Evolutionary conservation across 2,113 vertebrate genomes (phyloP), one percentile per base, ranked within the genome.

Genomic region (Electrona antarctica): DNA sequence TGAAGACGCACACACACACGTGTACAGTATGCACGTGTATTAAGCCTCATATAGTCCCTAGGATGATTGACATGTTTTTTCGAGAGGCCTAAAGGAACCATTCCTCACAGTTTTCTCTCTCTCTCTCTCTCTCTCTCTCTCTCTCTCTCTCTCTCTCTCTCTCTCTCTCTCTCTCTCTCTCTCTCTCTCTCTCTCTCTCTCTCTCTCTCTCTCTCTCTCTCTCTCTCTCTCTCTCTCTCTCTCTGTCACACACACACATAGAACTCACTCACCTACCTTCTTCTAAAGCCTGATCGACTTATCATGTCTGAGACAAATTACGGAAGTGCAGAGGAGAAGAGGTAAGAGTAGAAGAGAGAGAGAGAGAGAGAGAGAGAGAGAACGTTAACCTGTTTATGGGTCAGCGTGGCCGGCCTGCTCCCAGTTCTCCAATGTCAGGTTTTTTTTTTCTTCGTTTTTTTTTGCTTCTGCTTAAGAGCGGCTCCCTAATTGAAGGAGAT

Each of bases 271-370:
- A 82, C 80, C 84, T 80, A 58, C 81, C 21, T 21, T 21, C 21
- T 21, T 21, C 21, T 21, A 21, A 21, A 60, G 49, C 60, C 73
- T 90, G 90, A 93, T 93, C 86, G 76, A 67, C 82, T 92, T 92
- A 92, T 92, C 87, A 73, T 86, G 67, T 68, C 60, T 89, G 82
- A 81, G 77, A 91, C 88, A 93, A 94, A 93, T 93, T 93, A 83
- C 78, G 80, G 87, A 89, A 88, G 81, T 84, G 41, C 21, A 1
- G 21, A 21, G 21, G 58, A 77, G 74, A 62, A 83, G 73, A 77
- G 89, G 91, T 82, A 88, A 83, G 48, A 71, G 69, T 21, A 21
- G 21, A 74, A 81, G 81, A 7, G n/a, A 15, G 33, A n/a, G 63
- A 9, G 29, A 67, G 72, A 73, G 75, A 73, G 63, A 45, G 75